Percentiles rank a stretch among this genome's conserved stretches.
Evolutionary conservation across 2,888 invertebrate genomes (phyloP).

Genomic region (Acrobasis suavella): DNA sequence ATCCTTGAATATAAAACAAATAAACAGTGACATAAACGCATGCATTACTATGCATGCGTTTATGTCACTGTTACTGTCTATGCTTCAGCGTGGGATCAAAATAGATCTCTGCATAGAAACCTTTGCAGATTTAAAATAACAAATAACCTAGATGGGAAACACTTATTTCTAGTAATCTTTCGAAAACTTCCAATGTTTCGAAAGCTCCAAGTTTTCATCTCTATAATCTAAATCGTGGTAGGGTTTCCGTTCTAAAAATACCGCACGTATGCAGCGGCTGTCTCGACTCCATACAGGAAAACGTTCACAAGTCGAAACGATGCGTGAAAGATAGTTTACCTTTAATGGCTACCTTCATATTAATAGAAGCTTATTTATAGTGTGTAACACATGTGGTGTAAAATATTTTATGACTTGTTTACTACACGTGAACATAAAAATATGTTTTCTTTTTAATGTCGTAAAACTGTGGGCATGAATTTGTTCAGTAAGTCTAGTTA

Average conservation of each 20-base stretch:
- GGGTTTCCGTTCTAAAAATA: slow-evolving; percentile 46
- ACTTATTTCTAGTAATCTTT: too few relatives aligned
- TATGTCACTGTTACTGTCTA: too few relatives aligned
- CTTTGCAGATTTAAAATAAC: too few relatives aligned
- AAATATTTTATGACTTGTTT: slow-evolving; percentile 15
- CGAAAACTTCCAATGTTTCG: neutral
- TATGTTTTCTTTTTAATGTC: neutral
- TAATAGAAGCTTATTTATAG: slow-evolving; percentile 30
- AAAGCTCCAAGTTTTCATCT: neutral
- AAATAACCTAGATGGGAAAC: too few relatives aligned
- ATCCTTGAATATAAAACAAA: too few relatives aligned
- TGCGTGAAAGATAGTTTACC: slow-evolving; percentile 53
- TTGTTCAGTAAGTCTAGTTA: neutral
- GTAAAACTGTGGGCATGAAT: slow-evolving; percentile 7
- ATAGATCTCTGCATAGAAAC: too few relatives aligned
- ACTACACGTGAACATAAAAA: neutral
- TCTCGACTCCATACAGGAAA: slow-evolving; percentile 54
- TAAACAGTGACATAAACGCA: too few relatives aligned
- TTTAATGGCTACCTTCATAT: slow-evolving; percentile 44
- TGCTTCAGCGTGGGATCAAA: too few relatives aligned
- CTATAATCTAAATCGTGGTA: slow-evolving; percentile 29
- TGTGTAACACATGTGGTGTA: slow-evolving; percentile 12
- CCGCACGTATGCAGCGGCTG: slow-evolving; percentile 31
- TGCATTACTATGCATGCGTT: too few relatives aligned
- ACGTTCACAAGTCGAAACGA: slow-evolving; percentile 53